phyloP scores from a whole-genome alignment of 2,888 invertebrate genomes.

The Athetis lepigone region DNA sequence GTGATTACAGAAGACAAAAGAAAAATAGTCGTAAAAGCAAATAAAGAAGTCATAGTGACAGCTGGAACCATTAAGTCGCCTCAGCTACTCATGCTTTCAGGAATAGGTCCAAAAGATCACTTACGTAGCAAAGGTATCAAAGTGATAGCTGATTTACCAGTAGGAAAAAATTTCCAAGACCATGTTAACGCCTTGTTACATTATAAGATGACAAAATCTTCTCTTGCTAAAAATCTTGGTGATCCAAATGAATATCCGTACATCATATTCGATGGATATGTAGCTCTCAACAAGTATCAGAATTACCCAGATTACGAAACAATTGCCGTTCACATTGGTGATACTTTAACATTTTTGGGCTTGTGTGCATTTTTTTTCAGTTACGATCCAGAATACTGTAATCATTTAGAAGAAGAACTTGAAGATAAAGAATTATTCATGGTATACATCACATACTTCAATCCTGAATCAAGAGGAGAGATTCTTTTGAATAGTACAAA shows the following conservation, averaged over 20 bases:
- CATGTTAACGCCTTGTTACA: conserved; percentile 74
- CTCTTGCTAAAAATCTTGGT: background rate
- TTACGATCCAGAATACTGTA: conserved; percentile 29
- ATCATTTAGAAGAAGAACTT: conserved; percentile 20
- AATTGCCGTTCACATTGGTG: conserved; percentile 24
- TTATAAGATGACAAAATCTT: conserved; percentile 55
- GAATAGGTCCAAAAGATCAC: conserved; percentile 82
- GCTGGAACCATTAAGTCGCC: conserved; percentile 86
- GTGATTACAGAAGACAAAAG: conserved; percentile 68
- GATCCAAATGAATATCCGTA: conserved; percentile 30
- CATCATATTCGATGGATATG: conserved; percentile 32
- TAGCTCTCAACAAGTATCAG: conserved; percentile 36
- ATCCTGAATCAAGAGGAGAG: conserved; percentile 87
- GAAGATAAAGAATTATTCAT: conserved; percentile 56
- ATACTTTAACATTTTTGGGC: conserved; percentile 23
- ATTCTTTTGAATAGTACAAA: conserved; percentile 73
- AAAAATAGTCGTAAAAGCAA: conserved; percentile 68
- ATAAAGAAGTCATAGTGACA: conserved; percentile 84
- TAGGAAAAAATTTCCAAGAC: conserved; percentile 86
- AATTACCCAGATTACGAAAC: conserved; percentile 40
- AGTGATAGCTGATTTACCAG: conserved; percentile 78
- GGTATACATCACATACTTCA: conserved; percentile 59
- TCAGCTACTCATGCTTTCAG: conserved; percentile 85
- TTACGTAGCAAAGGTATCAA: conserved; percentile 74
- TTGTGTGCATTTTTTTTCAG: conserved; percentile 33